These are phyloP conservation scores for Hedya salicella DNA, from an alignment of 2,888 invertebrate genomes.

Conservation along the genomic window DNA sequence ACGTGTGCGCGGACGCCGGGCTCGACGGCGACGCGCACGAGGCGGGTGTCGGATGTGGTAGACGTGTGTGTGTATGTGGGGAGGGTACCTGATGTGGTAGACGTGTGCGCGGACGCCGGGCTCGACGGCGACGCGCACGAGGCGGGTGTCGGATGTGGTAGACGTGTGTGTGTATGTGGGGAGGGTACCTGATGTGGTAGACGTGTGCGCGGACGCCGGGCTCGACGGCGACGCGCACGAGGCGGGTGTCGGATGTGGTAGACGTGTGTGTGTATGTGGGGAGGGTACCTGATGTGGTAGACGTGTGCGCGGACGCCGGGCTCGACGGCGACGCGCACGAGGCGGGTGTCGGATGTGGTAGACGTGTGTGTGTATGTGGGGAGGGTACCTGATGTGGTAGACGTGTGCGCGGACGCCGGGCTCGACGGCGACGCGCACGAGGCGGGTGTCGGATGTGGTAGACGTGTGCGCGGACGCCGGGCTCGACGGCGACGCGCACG, in stretches of 20 bases:
- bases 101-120: constrained; percentile 61
- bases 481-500: constrained; percentile 49
- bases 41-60: constrained; percentile 72
- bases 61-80: constrained; percentile 60
- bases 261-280: constrained; percentile 60
- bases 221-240: constrained; percentile 45
- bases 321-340: constrained; percentile 45
- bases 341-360: constrained; percentile 72
- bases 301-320: constrained; percentile 61
- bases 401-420: constrained; percentile 61
- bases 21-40: constrained; percentile 45
- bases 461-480: constrained; percentile 44
- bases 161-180: constrained; percentile 60
- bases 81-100: too few relatives aligned
- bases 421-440: constrained; percentile 45
- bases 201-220: constrained; percentile 61
- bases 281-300: too few relatives aligned
- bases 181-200: too few relatives aligned
- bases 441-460: constrained; percentile 57
- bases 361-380: constrained; percentile 60
- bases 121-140: constrained; percentile 45
- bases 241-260: constrained; percentile 72
- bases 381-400: too few relatives aligned
- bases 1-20: constrained; percentile 61
- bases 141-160: constrained; percentile 72